Conservation (phyloP, 2,888 invertebrate species). For the Ophion ventricosus region DNA sequence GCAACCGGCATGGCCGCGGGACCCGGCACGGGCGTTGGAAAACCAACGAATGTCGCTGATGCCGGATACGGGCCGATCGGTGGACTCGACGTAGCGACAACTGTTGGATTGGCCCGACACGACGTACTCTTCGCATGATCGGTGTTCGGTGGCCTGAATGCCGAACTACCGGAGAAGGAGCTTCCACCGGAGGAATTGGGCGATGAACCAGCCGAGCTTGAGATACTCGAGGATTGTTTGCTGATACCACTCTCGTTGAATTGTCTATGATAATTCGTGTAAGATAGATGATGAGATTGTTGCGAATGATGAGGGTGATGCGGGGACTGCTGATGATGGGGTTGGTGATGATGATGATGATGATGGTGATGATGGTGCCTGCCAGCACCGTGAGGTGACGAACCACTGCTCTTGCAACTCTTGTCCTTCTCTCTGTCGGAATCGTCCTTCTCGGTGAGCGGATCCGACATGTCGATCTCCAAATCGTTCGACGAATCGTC, state of each 20-base stretch:
- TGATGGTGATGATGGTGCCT: slow-evolving; percentile 74
- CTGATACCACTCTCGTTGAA: slow-evolving; percentile 85
- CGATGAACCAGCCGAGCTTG: slow-evolving; percentile 83
- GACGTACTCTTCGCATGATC: slow-evolving; percentile 86
- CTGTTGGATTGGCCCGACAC: slow-evolving; percentile 76
- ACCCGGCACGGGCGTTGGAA: slow-evolving; percentile 84
- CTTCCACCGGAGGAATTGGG: slow-evolving; percentile 73
- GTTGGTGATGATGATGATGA: slow-evolving; percentile 66
- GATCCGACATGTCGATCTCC: slow-evolving; percentile 91
- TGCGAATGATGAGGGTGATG: slow-evolving; percentile 74
- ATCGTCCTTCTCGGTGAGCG: slow-evolving; percentile 87
- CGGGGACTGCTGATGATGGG: slow-evolving; percentile 66
- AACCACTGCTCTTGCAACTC: slow-evolving; percentile 72
- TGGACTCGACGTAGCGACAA: slow-evolving; percentile 79
- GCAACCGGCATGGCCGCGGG: slow-evolving; percentile 79
- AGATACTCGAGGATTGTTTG: slow-evolving; percentile 83
- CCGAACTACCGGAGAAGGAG: slow-evolving; percentile 91
- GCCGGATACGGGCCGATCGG: slow-evolving; percentile 87
- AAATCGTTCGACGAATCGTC: slow-evolving; percentile 92
- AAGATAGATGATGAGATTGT: slow-evolving; percentile 80
- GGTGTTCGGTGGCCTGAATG: slow-evolving; percentile 90
- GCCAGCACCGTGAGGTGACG: slow-evolving; percentile 71
- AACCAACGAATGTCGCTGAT: slow-evolving; percentile 91
- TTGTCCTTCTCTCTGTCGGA: slow-evolving; percentile 85
- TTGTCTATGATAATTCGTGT: slow-evolving; percentile 83